Evolutionary conservation across 2,797 vertebrate genomes (phyloP), one percentile per base, ranked within the genome.

Genomic region (Onychomys leucogaster): DNA sequence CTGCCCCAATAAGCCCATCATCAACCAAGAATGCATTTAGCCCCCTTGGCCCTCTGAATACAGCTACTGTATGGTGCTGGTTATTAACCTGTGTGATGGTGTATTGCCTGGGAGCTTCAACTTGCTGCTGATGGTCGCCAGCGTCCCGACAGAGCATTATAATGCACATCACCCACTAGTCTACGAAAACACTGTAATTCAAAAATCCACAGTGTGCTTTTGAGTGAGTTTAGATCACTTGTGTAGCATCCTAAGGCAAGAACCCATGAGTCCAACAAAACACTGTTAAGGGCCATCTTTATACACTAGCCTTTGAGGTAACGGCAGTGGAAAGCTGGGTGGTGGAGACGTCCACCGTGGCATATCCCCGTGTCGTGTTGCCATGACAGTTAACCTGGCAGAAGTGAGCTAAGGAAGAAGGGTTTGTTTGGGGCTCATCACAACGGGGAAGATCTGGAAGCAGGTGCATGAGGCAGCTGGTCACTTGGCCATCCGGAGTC

Each of bases 61-160:
- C 41, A 85, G 67, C 23, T 9, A 25, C 34, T 59, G 32, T 2
- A 37, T 16, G 21, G 29, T 2, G 5, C 3, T 3, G 10, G 6
- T 27, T 78, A 6, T 69, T 59, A 19, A 41, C 29, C 69, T 37
- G 52, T 37, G 46, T 21, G 69, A 29, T n/a, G 41, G 25, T 16
- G 16, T 1, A 43, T 46, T 14, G 3, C 14, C 29, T 1, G 2
- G 32, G 9, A 43, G 19, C 43, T 63, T 2, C 19, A 17, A 10
- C 19, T 82, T 1, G 0, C n/a, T 52, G 55, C 77, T 12, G 19
- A 13, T 1, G 5, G 19, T 43, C 9, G 9, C 57, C 9, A 21
- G 23, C 32, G 1, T 43, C 34, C 59, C 23, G 7, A 37, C 16
- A 61, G 12, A 71, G 46, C 13, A 46, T 23, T 7, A 14, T 14